phyloP scores from a whole-genome alignment of 53 echinoderm and acorn worm genomes.

The Apostichopus leukothele region DNA sequence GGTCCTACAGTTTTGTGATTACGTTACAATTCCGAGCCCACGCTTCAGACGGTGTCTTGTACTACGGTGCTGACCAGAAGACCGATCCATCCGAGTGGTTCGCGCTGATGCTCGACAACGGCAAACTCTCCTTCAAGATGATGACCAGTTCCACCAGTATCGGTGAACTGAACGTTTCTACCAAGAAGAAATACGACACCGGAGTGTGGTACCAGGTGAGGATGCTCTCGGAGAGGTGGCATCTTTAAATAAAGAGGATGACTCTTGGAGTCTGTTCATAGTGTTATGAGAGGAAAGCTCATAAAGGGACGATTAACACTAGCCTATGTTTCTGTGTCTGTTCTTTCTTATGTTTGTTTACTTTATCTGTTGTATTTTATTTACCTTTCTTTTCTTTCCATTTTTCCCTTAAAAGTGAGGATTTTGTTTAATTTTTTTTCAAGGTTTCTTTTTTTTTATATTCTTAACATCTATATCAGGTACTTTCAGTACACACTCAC shows the following conservation, averaged over 20 bases:
- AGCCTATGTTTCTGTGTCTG: no score
- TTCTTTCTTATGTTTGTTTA: no score
- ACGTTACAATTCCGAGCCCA: constrained; percentile 74
- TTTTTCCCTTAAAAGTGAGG: no score
- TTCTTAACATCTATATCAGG: no score
- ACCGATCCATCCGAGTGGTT: constrained; percentile 59
- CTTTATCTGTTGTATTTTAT: no score
- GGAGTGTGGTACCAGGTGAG: constrained; percentile 83
- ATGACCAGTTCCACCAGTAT: constrained; percentile 53
- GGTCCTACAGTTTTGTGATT: constrained; percentile 67
- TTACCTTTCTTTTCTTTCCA: no score
- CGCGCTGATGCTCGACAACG: constrained; percentile 64
- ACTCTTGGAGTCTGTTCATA: no score
- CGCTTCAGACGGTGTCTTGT: constrained; percentile 77
- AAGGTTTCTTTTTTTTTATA: no score
- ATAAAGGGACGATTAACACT: no score
- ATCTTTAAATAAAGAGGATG: not conserved
- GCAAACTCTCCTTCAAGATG: constrained; percentile 68
- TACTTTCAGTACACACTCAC: no score
- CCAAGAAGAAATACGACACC: constrained; percentile 68
- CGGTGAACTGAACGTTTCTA: constrained; percentile 51
- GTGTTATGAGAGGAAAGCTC: no score
- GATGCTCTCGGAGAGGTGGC: not conserved
- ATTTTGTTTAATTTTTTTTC: no score
- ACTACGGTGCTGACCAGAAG: constrained; percentile 63